phyloP scores from a whole-genome alignment of 2,113 vertebrate genomes.

The Sisor rabdophorus region DNA sequence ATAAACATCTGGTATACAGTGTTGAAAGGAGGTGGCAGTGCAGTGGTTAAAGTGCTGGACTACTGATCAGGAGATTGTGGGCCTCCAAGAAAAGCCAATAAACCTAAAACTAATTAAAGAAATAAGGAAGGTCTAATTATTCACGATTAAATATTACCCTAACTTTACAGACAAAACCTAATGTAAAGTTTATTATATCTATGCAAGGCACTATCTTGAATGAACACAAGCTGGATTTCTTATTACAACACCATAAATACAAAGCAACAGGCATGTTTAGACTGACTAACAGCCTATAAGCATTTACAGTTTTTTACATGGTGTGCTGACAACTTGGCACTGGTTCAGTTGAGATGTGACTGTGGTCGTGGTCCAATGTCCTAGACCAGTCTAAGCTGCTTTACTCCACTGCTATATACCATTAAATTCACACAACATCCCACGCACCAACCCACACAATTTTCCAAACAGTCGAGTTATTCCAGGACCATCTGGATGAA shows the following conservation, averaged over 20 bases:
- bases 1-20: no score
- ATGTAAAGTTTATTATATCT: no score
- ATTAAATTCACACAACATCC: neutral
- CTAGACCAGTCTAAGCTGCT: neutral
- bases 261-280: neutral
- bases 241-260: neutral
- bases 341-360: neutral
- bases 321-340: slow-evolving; percentile 2
- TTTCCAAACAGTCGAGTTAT: slow-evolving; percentile 6
- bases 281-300: neutral
- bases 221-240: neutral
- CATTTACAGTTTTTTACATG: neutral
- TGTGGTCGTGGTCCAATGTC: neutral
- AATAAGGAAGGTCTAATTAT: no score
- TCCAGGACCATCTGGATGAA: slow-evolving; percentile 36
- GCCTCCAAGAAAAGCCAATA: no score
- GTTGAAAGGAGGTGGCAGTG: no score
- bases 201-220: no score
- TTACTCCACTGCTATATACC: neutral
- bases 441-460: slow-evolving; percentile 12
- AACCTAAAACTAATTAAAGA: no score
- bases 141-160: no score
- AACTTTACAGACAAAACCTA: no score
- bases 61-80: no score
- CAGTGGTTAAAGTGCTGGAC: no score